Percentiles rank a stretch among this genome's conserved stretches.
Evolutionary conservation across 2,888 invertebrate species (phyloP).

Genomic region (Drosophila aldrichi): DNA sequence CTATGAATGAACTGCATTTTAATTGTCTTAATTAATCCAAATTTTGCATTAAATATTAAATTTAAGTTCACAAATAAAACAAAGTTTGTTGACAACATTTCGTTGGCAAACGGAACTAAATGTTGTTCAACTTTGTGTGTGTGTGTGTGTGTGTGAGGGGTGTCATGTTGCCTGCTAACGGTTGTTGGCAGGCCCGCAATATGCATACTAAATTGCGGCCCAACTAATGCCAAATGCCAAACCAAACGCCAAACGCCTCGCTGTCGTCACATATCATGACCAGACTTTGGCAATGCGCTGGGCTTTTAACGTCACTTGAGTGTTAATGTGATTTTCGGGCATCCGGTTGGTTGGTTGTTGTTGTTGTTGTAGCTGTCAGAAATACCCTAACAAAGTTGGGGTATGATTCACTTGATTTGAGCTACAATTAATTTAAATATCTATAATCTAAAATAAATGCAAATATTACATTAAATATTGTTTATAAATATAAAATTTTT

Average conservation of each 20-base stretch:
- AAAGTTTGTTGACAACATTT: background rate
- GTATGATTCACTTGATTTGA: background rate
- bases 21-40: slow-evolving; percentile 17
- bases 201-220: slow-evolving; percentile 46
- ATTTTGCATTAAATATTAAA: background rate
- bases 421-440: background rate
- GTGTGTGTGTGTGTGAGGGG: background rate
- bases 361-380: slow-evolving; percentile 6
- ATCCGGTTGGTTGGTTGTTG: slow-evolving; percentile 52
- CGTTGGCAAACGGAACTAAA: slow-evolving; percentile 12
- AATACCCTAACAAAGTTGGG: slow-evolving; percentile 1
- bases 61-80: background rate
- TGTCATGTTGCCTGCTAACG: slow-evolving; percentile 19
- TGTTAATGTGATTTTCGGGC: slow-evolving; percentile 50
- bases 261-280: slow-evolving; percentile 65
- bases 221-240: slow-evolving; percentile 28
- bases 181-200: slow-evolving; percentile 22
- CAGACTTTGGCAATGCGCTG: slow-evolving; percentile 49
- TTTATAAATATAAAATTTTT: no score
- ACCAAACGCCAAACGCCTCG: slow-evolving; percentile 35
- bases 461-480: no score
- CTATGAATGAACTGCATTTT: background rate
- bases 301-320: slow-evolving; percentile 46
- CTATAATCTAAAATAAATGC: no score
- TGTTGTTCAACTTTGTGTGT: slow-evolving; percentile 6